Evolutionary conservation across 2,113 vertebrate genomes (phyloP), one percentile per base, ranked within the genome.

Genomic region (Mormyrus lacerda): DNA sequence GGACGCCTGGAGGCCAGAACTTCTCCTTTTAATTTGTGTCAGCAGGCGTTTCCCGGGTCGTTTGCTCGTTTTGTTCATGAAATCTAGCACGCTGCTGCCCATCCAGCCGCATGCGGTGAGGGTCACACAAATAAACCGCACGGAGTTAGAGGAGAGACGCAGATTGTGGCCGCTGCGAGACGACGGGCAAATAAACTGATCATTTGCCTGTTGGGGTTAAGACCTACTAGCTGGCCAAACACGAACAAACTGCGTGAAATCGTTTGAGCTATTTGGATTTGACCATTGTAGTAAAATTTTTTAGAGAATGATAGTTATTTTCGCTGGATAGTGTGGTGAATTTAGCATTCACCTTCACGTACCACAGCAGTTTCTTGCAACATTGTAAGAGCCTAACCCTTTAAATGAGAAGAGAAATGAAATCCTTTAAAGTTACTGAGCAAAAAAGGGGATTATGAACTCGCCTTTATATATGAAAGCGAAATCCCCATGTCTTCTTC

Each of bases 381-480:
- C 93, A 95, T 94, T 94, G 92, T 92, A 91, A 89, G 92, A 95
- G 94, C 93, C 92, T 93, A 94, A 94, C 92, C 92, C 94, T 92
- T 92, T 93, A 94, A 94, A 94, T 94, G 93, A 94, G 94, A 94
- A 93, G 91, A 94, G 93, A 94, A 95, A 94, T 94, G 92, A 94
- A 95, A 95, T 94, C 94, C 93, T 94, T 95, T 95, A 94, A 94
- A 95, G 95, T 95, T 95, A 96, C 95, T 96, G 95, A 95, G 94
- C 94, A 94, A 93, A 93, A 76, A 95, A 94, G 94, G 53, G 94
- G 95, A 96, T 95, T 95, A 95, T 94, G 93, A 95, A 95, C 92
- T 95, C 91, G 93, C 95, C 94, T 95, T 95, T 95, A 95, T 95
- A 95, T 94, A 94, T 94, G 93, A 95, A 94, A 93, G 94, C 94